Conservation (phyloP, 2,797 vertebrate species). For the Cetoscarus ocellatus region DNA sequence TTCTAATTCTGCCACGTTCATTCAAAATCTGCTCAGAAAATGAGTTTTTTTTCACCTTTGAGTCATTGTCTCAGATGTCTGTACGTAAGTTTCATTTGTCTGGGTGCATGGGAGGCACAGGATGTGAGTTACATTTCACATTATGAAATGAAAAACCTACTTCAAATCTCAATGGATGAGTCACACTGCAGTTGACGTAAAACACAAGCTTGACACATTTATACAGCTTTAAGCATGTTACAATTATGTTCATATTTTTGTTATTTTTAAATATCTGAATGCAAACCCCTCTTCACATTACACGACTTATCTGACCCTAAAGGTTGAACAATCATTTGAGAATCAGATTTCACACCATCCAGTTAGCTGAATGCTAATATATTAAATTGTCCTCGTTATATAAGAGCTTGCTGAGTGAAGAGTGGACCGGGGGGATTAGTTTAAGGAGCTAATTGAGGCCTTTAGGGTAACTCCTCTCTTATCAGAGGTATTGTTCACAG, state of each 20-base stretch:
- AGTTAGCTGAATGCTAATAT: constrained; percentile 34
- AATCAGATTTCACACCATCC: constrained; percentile 30
- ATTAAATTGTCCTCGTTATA: constrained; percentile 47
- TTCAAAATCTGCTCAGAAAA: background rate
- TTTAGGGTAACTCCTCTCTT: constrained; percentile 56
- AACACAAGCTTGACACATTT: background rate
- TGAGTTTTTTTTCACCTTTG: background rate
- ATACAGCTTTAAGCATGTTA: background rate
- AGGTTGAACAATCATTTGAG: constrained; percentile 16
- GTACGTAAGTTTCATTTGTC: background rate
- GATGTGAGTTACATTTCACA: constrained; percentile 5
- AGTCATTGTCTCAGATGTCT: constrained; percentile 14
- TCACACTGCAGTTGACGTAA: background rate
- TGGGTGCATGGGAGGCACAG: background rate
- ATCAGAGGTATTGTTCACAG: constrained; percentile 48
- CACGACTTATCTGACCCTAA: constrained; percentile 9
- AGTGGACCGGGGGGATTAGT: constrained; percentile 39
- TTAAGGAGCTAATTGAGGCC: constrained; percentile 60
- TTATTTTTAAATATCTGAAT: background rate
- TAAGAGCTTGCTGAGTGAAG: constrained; percentile 36
- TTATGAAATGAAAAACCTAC: background rate
- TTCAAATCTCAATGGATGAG: background rate
- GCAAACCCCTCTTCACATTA: background rate
- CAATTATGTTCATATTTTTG: too few relatives aligned
- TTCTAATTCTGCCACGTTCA: background rate